Conservation (phyloP, 37 sponge, comb jelly and placozoan genomes). For the Spongilla lacustris region DNA sequence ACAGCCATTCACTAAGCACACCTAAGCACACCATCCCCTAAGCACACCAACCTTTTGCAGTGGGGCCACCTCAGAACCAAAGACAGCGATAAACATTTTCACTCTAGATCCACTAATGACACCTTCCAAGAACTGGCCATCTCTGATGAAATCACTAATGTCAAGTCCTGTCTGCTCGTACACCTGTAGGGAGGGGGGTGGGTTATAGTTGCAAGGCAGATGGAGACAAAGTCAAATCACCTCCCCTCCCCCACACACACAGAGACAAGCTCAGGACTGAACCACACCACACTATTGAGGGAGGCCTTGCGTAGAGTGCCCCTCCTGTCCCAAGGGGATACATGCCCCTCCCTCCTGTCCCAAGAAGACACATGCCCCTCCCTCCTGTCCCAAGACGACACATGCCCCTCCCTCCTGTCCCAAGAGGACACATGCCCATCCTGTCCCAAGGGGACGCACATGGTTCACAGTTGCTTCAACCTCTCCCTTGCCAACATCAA, state of each 20-base stretch:
- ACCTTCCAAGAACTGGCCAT: not conserved
- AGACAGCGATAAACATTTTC: not conserved
- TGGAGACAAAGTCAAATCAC: too few species aligned
- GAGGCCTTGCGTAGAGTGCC: too few species aligned
- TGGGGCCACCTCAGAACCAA: not conserved
- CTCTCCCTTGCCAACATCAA: not conserved
- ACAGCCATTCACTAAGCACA: too few species aligned
- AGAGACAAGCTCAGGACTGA: too few species aligned
- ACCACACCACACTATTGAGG: too few species aligned
- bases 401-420: too few species aligned
- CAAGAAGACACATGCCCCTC: too few species aligned
- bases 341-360: too few species aligned
- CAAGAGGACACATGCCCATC: not conserved
- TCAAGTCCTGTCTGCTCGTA: not conserved
- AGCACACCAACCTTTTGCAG: not conserved
- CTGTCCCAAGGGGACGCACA: not conserved
- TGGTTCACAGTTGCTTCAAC: not conserved
- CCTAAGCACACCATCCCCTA: too few species aligned
- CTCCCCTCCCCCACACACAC: too few species aligned
- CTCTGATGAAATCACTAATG: not conserved
- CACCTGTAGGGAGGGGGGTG: not conserved
- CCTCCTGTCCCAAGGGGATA: too few species aligned
- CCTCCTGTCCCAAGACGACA: too few species aligned
- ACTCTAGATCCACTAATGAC: not conserved
- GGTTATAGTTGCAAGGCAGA: not conserved